Conservation (phyloP, 2,113 vertebrate genomes). For the Channa argus region DNA sequence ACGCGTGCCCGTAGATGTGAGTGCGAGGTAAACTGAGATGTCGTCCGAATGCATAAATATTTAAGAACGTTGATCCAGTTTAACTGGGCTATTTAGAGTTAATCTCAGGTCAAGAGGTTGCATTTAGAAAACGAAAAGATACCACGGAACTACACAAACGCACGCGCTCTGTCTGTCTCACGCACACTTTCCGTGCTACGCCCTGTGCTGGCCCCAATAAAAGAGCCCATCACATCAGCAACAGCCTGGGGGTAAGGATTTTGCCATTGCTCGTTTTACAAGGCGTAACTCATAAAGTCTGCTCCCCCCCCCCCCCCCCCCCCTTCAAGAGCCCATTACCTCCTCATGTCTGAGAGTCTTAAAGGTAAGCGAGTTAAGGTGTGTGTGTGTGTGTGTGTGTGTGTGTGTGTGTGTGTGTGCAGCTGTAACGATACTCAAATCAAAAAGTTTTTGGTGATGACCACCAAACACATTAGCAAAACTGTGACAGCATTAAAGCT, state of each 20-base stretch:
- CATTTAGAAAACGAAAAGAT: constrained; percentile 9
- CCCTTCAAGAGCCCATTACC: constrained; percentile 55
- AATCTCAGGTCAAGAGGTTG: constrained; percentile 54
- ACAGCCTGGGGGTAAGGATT: constrained; percentile 66
- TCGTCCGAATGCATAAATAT: constrained; percentile 22
- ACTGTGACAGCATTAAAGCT: too few relatives aligned
- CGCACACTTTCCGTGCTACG: constrained; percentile 18
- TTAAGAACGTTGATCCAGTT: constrained; percentile 36
- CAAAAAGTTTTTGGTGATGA: not conserved
- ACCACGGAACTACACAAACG: constrained; percentile 1
- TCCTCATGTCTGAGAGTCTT: constrained; percentile 46
- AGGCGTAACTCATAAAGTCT: constrained; percentile 68
- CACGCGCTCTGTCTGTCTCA: not conserved
- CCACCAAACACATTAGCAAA: constrained; percentile 16
- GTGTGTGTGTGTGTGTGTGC: constrained; percentile 15
- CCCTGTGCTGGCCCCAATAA: constrained; percentile 73
- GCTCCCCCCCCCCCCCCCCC: constrained; percentile 29
- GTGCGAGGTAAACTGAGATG: constrained; percentile 30
- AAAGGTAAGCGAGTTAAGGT: constrained; percentile 23
- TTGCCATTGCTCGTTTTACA: constrained; percentile 62
- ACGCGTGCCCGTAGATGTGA: constrained; percentile 12
- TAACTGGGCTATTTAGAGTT: constrained; percentile 6
- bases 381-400: not conserved
- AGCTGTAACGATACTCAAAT: constrained; percentile 1
- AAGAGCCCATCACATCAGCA: constrained; percentile 67